Conservation (phyloP, 2,888 invertebrate genomes). For the Pseudococcus jackbeardsleyi region DNA sequence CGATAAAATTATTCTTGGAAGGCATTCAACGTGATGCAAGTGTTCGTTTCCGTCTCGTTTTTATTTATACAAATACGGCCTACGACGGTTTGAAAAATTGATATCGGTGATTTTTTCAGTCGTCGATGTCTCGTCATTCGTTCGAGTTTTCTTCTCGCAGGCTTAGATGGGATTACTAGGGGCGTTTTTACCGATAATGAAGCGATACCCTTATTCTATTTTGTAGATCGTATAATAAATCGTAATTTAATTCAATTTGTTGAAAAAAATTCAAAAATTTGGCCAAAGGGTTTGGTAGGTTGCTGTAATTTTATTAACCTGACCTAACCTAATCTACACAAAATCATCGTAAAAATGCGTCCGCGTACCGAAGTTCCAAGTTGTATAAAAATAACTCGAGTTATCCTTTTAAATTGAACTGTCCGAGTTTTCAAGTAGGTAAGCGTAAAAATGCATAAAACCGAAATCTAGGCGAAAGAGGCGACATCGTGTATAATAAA, state of each 20-base stretch:
- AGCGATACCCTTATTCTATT: too few relatives aligned
- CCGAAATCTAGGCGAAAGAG: neutral
- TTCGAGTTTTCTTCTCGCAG: neutral
- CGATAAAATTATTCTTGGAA: conserved; percentile 33
- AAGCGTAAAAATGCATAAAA: neutral
- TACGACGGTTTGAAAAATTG: neutral
- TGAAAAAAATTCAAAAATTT: too few relatives aligned
- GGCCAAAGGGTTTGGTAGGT: too few relatives aligned
- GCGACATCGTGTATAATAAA: neutral
- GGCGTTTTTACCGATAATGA: too few relatives aligned
- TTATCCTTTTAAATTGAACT: neutral
- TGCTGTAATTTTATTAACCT: too few relatives aligned
- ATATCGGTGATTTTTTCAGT: neutral
- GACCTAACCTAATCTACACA: too few relatives aligned
- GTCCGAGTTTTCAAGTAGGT: neutral
- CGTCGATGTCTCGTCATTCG: neutral
- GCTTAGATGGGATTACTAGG: neutral
- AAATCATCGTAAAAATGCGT: too few relatives aligned
- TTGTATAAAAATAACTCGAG: too few relatives aligned
- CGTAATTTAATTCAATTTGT: too few relatives aligned
- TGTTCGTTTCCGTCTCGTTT: neutral
- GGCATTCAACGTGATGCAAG: neutral
- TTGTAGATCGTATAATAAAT: too few relatives aligned
- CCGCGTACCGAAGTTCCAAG: too few relatives aligned
- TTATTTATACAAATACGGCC: conserved; percentile 2